These are phyloP conservation scores for Drosophila incognita DNA, from an alignment of 2,888 invertebrate genomes.

Conservation along the genomic window DNA sequence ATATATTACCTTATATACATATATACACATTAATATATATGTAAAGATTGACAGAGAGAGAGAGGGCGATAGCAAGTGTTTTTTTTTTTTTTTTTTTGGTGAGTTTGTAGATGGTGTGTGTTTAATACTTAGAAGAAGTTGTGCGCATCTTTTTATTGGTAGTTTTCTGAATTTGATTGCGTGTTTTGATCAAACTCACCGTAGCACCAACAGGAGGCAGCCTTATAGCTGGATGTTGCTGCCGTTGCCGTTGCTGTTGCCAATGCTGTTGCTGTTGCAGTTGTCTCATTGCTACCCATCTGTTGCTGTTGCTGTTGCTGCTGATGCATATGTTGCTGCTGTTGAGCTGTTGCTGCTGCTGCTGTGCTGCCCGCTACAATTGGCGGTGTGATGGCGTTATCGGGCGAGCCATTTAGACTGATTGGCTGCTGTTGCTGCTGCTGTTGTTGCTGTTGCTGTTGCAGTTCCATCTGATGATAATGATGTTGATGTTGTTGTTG, in stretches of 20 bases:
- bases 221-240: constrained; percentile 62
- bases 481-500: constrained; percentile 54
- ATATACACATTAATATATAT: constrained; percentile 22
- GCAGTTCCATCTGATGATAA: constrained; percentile 67
- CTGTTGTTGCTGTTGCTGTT: constrained; percentile 30
- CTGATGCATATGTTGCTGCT: constrained; percentile 54
- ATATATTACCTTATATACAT: constrained; percentile 18
- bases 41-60: constrained; percentile 23
- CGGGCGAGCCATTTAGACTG: constrained; percentile 68
- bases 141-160: constrained; percentile 69
- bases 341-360: constrained; percentile 47
- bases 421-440: constrained; percentile 44
- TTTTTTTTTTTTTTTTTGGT: constrained; percentile 32
- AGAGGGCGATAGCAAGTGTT: constrained; percentile 43
- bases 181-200: constrained; percentile 83
- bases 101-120: constrained; percentile 51
- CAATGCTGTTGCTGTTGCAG: constrained; percentile 52
- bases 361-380: constrained; percentile 32
- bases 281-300: constrained; percentile 36
- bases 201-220: constrained; percentile 85
- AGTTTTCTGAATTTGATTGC: constrained; percentile 70
- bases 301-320: constrained; percentile 45
- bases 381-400: constrained; percentile 47
- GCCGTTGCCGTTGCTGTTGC: constrained; percentile 42
- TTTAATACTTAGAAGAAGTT: constrained; percentile 68